Evolutionary conservation across 2,888 invertebrate genomes (phyloP).

Genomic region (Patella depressa): DNA sequence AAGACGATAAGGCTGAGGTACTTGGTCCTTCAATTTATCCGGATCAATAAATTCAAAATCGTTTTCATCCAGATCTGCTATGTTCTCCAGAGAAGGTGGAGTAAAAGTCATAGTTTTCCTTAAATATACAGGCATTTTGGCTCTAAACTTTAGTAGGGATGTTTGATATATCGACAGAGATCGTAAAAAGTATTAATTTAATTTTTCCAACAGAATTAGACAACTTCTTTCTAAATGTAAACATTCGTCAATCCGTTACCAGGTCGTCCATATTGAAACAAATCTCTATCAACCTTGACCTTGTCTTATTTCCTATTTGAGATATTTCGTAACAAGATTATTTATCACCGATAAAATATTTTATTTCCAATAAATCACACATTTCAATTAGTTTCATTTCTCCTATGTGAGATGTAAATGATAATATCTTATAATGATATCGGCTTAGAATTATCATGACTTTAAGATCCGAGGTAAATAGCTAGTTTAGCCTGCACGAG

Average conservation of each 20-base stretch:
- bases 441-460: too few species aligned
- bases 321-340: too few species aligned
- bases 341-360: too few species aligned
- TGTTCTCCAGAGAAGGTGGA: conserved; percentile 59
- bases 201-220: too few species aligned
- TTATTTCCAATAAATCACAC: too few species aligned
- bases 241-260: conserved; percentile 28
- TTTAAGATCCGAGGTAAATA: too few species aligned
- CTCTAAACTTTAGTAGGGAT: background rate
- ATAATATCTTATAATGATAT: too few species aligned
- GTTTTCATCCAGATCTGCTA: conserved; percentile 59
- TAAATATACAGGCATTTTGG: conserved; percentile 62
- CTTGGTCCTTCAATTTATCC: conserved; percentile 58
- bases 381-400: too few species aligned
- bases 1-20: conserved; percentile 69
- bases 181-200: too few species aligned
- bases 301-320: background rate
- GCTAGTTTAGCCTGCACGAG: too few species aligned
- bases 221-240: background rate
- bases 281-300: conserved; percentile 24
- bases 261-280: conserved; percentile 45
- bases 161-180: too few species aligned
- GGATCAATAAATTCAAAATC: conserved; percentile 66
- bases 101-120: conserved; percentile 60
- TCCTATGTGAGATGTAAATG: too few species aligned